phyloP scores from a whole-genome alignment of 2,888 invertebrate genomes.

The Perizoma affinitatum region DNA sequence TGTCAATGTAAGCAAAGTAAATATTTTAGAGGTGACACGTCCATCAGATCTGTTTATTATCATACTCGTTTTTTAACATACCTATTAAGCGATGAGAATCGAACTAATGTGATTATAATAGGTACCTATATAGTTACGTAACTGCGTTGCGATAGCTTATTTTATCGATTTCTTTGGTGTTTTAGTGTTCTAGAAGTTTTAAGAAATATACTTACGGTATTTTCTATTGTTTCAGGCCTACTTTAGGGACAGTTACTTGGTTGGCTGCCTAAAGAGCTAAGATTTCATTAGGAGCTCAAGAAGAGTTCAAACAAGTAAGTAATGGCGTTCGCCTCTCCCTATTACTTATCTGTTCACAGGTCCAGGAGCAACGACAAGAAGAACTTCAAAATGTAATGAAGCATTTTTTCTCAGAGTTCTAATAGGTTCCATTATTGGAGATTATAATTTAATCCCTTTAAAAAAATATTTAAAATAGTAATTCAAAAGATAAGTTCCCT shows the following conservation, averaged over 20 bases:
- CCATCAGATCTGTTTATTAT: no score
- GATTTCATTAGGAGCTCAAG: conserved; percentile 80
- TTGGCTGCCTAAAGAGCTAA: conserved; percentile 77
- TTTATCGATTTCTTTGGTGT: no score
- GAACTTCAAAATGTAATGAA: conserved; percentile 2
- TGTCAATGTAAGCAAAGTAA: no score
- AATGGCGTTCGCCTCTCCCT: conserved; percentile 51
- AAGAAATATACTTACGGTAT: neutral
- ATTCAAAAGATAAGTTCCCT: neutral
- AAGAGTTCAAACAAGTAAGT: conserved; percentile 82
- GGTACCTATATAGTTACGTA: conserved; percentile 4
- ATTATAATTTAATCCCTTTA: neutral
- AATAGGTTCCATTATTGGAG: conserved; percentile 12
- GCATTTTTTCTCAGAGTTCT: neutral
- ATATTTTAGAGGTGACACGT: no score
- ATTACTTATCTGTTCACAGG: conserved; percentile 65
- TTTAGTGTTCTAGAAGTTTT: neutral
- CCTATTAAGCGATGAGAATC: conserved; percentile 6
- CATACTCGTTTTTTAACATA: no score
- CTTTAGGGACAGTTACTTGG: conserved; percentile 67
- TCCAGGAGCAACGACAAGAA: conserved; percentile 28
- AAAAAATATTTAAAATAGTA: no score
- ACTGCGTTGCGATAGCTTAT: neutral
- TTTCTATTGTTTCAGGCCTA: conserved; percentile 74
- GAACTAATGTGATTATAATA: conserved; percentile 8